phyloP scores from a whole-genome alignment of 2,888 invertebrate species.

The Orchestes rusci region DNA sequence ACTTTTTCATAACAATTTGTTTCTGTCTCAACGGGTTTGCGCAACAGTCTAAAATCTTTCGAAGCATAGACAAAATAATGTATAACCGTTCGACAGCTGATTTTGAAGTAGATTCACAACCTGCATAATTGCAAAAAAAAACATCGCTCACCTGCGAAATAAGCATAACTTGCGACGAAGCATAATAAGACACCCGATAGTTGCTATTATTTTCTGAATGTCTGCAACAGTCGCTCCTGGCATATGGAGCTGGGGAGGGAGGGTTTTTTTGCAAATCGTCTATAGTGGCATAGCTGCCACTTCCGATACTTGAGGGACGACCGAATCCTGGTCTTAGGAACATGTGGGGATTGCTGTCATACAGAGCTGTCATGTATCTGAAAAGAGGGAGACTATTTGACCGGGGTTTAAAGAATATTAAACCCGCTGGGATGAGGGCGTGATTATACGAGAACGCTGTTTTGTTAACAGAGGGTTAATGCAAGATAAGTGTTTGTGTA shows the following conservation, averaged over 20 bases:
- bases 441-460: too few species aligned
- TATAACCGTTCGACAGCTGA: too few species aligned
- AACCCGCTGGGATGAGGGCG: conserved; percentile 2
- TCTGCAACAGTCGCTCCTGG: conserved; percentile 53
- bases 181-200: conserved; percentile 64
- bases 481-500: not conserved
- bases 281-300: conserved; percentile 77
- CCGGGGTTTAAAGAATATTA: conserved; percentile 16
- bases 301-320: conserved; percentile 65
- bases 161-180: conserved; percentile 70
- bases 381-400: conserved; percentile 21
- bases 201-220: conserved; percentile 57
- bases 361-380: conserved; percentile 69
- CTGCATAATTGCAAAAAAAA: too few species aligned
- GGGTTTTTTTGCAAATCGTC: conserved; percentile 74
- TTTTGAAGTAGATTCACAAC: too few species aligned
- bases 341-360: conserved; percentile 70
- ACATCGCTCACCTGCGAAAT: conserved; percentile 57
- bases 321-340: conserved; percentile 60
- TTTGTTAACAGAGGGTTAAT: conserved; percentile 5
- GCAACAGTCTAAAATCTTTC: too few species aligned
- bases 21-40: too few species aligned
- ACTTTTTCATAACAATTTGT: too few species aligned
- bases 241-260: conserved; percentile 64
- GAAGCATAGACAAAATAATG: too few species aligned